Evolutionary conservation across 37 sponge, comb jelly and placozoan species (phyloP).

Genomic region (Geodia barretti): DNA sequence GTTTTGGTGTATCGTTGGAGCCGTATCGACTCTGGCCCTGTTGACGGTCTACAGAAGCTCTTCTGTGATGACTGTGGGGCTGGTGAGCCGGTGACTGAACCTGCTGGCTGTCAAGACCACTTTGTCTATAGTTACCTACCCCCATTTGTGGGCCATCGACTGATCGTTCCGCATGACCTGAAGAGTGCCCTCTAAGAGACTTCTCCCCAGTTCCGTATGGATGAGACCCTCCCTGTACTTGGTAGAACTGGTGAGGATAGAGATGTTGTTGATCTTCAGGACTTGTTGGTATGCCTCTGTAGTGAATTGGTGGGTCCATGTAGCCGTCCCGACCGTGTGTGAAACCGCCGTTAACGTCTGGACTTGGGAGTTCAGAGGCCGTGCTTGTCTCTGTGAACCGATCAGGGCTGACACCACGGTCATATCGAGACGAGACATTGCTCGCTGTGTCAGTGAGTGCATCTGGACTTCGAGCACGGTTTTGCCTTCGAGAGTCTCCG

Average conservation of each 20-base stretch:
- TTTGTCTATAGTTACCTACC: too few species aligned
- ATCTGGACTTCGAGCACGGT: constrained; percentile 16
- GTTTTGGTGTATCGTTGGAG: too few species aligned
- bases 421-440: background rate
- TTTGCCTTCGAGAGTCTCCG: background rate
- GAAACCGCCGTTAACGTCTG: background rate
- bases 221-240: too few species aligned
- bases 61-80: too few species aligned
- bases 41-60: too few species aligned
- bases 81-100: too few species aligned
- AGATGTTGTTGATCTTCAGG: background rate
- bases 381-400: constrained; percentile 17
- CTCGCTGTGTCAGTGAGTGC: background rate
- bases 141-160: too few species aligned
- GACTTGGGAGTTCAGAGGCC: background rate
- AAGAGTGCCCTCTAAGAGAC: too few species aligned
- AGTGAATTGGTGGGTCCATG: background rate
- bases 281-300: background rate
- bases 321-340: background rate
- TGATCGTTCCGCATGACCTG: too few species aligned
- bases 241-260: background rate
- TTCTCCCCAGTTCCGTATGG: too few species aligned
- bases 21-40: too few species aligned
- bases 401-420: background rate
- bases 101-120: too few species aligned